Conservation (phyloP, 1,140 invertebrate genomes). For the Drosophila lowei region DNA sequence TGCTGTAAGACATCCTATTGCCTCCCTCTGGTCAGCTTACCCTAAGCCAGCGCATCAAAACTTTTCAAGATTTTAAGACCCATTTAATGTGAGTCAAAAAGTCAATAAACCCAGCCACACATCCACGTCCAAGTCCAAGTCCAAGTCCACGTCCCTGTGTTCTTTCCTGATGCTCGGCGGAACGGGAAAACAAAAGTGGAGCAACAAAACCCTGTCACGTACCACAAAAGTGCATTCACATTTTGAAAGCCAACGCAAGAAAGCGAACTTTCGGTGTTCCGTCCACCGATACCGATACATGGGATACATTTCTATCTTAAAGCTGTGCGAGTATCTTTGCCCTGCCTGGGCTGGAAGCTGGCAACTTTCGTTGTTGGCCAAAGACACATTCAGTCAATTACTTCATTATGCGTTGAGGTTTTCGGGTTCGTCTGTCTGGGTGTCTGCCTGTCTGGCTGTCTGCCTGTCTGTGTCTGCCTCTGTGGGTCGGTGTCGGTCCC, state of each 20-base stretch:
- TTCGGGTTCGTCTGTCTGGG: slow-evolving; percentile 25
- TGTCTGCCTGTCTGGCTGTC: slow-evolving; percentile 3
- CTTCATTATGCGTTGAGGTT: slow-evolving; percentile 64
- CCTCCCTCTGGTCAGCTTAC: slow-evolving; percentile 11
- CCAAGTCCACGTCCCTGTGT: no score
- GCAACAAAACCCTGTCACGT: slow-evolving; percentile 72
- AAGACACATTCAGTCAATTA: slow-evolving; percentile 69
- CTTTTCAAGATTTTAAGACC: slow-evolving; percentile 46
- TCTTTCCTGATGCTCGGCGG: slow-evolving; percentile 51
- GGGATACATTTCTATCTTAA: slow-evolving; percentile 55
- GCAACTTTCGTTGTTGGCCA: slow-evolving; percentile 41
- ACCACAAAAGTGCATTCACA: slow-evolving; percentile 76
- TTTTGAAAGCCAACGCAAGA: slow-evolving; percentile 68
- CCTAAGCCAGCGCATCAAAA: slow-evolving; percentile 39
- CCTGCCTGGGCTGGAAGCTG: slow-evolving; percentile 3
- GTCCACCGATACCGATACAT: background rate
- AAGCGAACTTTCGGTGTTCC: slow-evolving; percentile 64
- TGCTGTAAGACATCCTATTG: slow-evolving; percentile 14
- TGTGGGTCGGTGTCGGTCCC: no score
- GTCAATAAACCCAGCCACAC: slow-evolving; percentile 55
- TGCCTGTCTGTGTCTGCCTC: background rate
- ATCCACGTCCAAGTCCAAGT: background rate
- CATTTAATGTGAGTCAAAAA: slow-evolving; percentile 57
- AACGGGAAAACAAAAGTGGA: slow-evolving; percentile 64
- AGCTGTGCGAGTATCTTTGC: slow-evolving; percentile 17